Percentiles rank a stretch among this genome's conserved stretches.
Conservation (phyloP, 2,113 vertebrate species). For the Seriola quinqueradiata region DNA sequence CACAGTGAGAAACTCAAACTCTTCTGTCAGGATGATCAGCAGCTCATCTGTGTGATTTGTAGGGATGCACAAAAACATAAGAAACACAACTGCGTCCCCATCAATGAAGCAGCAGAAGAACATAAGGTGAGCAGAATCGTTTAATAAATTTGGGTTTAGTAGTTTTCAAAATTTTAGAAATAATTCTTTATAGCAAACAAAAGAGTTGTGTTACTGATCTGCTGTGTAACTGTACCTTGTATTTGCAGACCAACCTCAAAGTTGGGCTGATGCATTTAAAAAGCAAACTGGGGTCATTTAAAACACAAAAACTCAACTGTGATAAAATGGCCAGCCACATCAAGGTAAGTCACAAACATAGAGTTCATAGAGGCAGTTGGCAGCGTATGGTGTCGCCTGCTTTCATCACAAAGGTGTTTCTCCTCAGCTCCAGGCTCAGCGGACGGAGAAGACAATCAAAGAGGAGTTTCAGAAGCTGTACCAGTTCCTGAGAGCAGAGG, state of each 20-base stretch:
- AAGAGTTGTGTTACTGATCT: accelerated
- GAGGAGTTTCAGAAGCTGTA: constrained; percentile 43
- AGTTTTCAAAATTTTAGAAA: background rate
- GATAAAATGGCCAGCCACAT: constrained; percentile 30
- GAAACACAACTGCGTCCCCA: constrained; percentile 40
- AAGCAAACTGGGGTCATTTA: background rate
- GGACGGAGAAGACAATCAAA: constrained; percentile 49
- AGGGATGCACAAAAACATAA: constrained; percentile 29
- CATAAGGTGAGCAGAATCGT: constrained; percentile 28
- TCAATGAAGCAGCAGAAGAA: constrained; percentile 39
- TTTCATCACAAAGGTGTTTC: background rate
- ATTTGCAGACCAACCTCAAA: constrained; percentile 25
- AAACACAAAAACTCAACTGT: accelerated
- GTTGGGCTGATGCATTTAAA: constrained; percentile 12
- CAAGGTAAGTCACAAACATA: constrained; percentile 16
- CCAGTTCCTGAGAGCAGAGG: constrained; percentile 54
- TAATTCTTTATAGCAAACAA: background rate
- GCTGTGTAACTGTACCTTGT: accelerated
- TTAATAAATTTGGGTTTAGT: background rate
- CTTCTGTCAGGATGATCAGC: constrained; percentile 62
- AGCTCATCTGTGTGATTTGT: constrained; percentile 66
- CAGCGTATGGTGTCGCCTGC: background rate
- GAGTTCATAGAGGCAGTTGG: accelerated
- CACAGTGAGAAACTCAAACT: constrained; percentile 50
- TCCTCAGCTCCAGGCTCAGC: constrained; percentile 56